Base-by-base conservation (phyloP, 2,797 vertebrate species). In the Crotalus adamanteus region DNA sequence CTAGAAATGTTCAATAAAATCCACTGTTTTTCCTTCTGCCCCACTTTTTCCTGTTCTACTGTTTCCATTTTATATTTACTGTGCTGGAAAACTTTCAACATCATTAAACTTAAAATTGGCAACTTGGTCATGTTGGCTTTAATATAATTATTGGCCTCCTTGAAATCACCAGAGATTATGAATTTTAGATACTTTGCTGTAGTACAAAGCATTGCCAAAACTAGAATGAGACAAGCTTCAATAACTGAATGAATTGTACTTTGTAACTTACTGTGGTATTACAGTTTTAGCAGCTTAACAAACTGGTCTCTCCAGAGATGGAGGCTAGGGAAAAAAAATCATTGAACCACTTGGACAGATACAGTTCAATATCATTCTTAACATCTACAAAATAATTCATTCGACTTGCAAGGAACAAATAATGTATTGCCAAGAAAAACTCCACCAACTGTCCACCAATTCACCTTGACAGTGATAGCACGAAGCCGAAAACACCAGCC, bases 81-180 rank as follows among this genome's bases (percentile, higher is more conserved):
- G 16, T 53, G 69, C n/a, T 73, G 18, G 20, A 94, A 61, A 92
- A n/a, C n/a, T 92, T 95, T 94, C 63, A 94, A 31, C 20, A 93
- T 1, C 6, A 16, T 89, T 94, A 88, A 83, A 20, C 69, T 93
- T 93, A 78, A 92, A 93, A 94, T 13, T 87, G 26, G 9, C 5
- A 86, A 93, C 87, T 91, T 28, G 63, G 28, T n/a, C 16, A 0
- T 8, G 83, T 91, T 42, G 91, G 4, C 83, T 91, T 92, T 91
- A 91, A 85, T 92, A 88, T 91, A 25, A 26, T 90, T 9, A 85
- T 25, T 95, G 22, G 22, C 11, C 92, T 94, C 22, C 89, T 51
- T 8, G 6, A 83, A 92, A 86, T 0, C 37, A 63, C 60, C 7
- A 91, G 83, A 92, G 7, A 2, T n/a, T 93, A 73, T 55, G 94